Evolutionary conservation across 2,888 invertebrate species (phyloP).

Genomic region (Drosophila differens): DNA sequence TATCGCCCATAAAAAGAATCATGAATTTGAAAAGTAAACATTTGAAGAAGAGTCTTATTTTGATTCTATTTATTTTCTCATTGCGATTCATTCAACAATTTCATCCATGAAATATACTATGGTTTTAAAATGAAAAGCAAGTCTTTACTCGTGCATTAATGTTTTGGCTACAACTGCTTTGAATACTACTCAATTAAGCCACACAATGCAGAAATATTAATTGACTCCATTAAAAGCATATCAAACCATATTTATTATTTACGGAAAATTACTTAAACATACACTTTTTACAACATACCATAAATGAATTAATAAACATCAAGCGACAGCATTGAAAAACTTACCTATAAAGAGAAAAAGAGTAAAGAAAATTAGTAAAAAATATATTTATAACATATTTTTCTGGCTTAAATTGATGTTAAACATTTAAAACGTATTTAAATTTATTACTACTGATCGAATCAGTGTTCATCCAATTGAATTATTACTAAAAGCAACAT

Average conservation of each 20-base stretch:
- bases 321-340: conserved; percentile 42
- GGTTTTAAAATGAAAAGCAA: neutral
- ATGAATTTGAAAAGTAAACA: neutral
- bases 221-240: neutral
- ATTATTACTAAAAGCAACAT: conserved; percentile 7
- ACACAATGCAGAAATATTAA: neutral
- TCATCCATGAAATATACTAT: neutral
- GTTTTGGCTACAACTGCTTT: neutral
- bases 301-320: conserved; percentile 38
- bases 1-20: neutral
- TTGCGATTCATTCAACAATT: neutral
- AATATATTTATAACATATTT: neutral
- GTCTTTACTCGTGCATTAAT: neutral
- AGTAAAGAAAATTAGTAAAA: conserved; percentile 6
- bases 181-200: neutral
- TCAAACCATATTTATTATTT: conserved; percentile 1
- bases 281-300: conserved; percentile 56
- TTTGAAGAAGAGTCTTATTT: neutral
- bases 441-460: conserved; percentile 11
- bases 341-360: conserved; percentile 65
- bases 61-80: neutral
- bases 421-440: conserved; percentile 24
- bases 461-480: conserved; percentile 27
- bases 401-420: conserved; percentile 10
- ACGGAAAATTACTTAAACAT: conserved; percentile 10